phyloP scores from a whole-genome alignment of 2,113 vertebrate genomes.

The Vulpes ferrilata region DNA sequence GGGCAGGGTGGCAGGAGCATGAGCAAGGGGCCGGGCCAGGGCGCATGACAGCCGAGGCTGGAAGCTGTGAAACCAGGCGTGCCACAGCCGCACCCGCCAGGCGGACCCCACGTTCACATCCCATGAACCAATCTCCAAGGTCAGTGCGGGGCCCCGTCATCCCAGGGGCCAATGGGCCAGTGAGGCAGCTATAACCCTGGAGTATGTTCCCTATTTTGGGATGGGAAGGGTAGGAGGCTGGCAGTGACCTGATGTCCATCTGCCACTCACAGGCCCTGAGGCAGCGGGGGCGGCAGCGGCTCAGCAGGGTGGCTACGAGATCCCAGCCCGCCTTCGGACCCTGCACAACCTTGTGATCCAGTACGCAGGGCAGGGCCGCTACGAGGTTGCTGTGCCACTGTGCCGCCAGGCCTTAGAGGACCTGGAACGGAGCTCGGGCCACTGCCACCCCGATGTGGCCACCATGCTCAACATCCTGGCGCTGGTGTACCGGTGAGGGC shows the following conservation, averaged over 20 bases:
- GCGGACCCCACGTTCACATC: not conserved
- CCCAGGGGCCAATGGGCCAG: conserved; percentile 83
- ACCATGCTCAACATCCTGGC: conserved; percentile 96
- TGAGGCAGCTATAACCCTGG: conserved; percentile 44
- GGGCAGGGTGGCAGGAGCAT: not conserved
- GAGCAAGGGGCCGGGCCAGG: not conserved
- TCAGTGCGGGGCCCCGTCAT: fast-evolving
- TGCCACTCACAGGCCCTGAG: not conserved
- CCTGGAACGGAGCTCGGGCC: conserved; percentile 94
- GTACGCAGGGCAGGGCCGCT: conserved; percentile 93
- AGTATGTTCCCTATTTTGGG: fast-evolving
- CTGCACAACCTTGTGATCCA: conserved; percentile 96
- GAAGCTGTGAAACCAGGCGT: fast-evolving
- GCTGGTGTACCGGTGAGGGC: conserved; percentile 92
- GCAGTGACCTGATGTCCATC: fast-evolving
- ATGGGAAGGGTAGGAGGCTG: not conserved
- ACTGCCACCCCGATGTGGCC: conserved; percentile 94
- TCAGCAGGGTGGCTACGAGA: conserved; percentile 94
- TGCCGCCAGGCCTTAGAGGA: conserved; percentile 95
- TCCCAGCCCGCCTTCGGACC: conserved; percentile 92
- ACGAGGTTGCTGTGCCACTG: conserved; percentile 94
- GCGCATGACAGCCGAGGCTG: fast-evolving
- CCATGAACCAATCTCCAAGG: fast-evolving
- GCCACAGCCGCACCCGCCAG: fast-evolving
- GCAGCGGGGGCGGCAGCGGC: conserved; percentile 74